Evolutionary conservation across 1,140 invertebrate species (phyloP).

Genomic region (Uloborus diversus): DNA sequence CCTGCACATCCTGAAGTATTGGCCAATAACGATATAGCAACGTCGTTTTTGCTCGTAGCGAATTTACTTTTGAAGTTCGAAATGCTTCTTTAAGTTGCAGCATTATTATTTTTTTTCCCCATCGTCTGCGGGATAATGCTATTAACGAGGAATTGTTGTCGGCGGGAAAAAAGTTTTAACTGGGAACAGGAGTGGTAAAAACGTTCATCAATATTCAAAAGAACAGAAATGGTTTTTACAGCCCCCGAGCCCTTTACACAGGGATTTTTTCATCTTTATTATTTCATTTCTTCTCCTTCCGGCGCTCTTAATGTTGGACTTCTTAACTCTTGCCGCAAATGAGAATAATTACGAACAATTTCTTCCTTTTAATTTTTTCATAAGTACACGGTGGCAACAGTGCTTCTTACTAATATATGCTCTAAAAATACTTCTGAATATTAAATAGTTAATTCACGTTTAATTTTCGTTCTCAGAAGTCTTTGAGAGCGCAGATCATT

Average conservation of each 20-base stretch:
- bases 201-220: conserved; percentile 57
- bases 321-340: conserved; percentile 52
- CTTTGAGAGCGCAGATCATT: no score
- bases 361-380: neutral
- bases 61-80: conserved; percentile 57
- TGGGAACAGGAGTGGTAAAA: conserved; percentile 54
- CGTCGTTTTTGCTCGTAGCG: conserved; percentile 49
- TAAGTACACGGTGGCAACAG: no score
- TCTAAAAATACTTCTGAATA: no score
- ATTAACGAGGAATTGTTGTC: conserved; percentile 55
- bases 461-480: no score
- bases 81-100: conserved; percentile 33
- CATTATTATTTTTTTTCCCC: conserved; percentile 25
- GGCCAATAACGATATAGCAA: conserved; percentile 55
- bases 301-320: conserved; percentile 40
- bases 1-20: conserved; percentile 30
- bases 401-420: no score
- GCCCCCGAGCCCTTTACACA: conserved; percentile 44
- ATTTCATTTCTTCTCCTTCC: conserved; percentile 53
- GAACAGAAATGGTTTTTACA: conserved; percentile 54
- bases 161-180: conserved; percentile 44
- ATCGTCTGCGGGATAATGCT: conserved; percentile 40
- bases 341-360: conserved; percentile 53
- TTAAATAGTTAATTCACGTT: no score
- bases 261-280: conserved; percentile 40